Evolutionary conservation across 2,797 vertebrate genomes (phyloP).

Genomic region (Rhinichthys osculus): DNA sequence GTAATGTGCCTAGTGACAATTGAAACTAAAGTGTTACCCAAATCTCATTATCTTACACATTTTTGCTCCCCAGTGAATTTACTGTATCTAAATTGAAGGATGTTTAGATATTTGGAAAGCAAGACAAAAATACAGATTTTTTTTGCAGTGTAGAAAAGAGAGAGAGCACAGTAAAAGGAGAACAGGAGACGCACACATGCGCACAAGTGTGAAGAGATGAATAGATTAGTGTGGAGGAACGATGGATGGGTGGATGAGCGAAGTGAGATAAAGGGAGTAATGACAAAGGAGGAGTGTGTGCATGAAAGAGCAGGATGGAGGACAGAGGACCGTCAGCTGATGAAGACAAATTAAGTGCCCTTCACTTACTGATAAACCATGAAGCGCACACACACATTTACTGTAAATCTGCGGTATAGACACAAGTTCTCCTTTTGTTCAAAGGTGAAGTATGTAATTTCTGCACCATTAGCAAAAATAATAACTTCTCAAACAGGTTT

Average conservation of each 20-base stretch:
- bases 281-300: slow-evolving; percentile 57
- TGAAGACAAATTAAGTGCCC: slow-evolving; percentile 80
- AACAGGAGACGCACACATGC: neutral
- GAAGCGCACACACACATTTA: slow-evolving; percentile 60
- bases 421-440: slow-evolving; percentile 7
- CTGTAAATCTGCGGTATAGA: slow-evolving; percentile 25
- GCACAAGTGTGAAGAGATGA: slow-evolving; percentile 6
- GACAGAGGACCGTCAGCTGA: slow-evolving; percentile 65
- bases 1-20: too few species aligned
- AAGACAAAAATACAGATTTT: neutral
- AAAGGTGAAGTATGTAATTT: slow-evolving; percentile 28
- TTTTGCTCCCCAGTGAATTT: neutral
- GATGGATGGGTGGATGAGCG: slow-evolving; percentile 10
- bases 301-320: slow-evolving; percentile 61
- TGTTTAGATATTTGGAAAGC: slow-evolving; percentile 4
- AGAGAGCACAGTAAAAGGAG: neutral
- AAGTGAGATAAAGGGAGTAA: slow-evolving; percentile 59
- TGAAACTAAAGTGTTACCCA: neutral
- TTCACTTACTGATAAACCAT: slow-evolving; percentile 76
- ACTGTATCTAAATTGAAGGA: neutral
- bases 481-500: slow-evolving; percentile 22
- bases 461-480: slow-evolving; percentile 37
- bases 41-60: slow-evolving; percentile 1
- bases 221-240: slow-evolving; percentile 17
- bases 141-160: neutral